Base-by-base conservation (phyloP, 2,888 invertebrate genomes). In the Caenorhabditis angaria region DNA sequence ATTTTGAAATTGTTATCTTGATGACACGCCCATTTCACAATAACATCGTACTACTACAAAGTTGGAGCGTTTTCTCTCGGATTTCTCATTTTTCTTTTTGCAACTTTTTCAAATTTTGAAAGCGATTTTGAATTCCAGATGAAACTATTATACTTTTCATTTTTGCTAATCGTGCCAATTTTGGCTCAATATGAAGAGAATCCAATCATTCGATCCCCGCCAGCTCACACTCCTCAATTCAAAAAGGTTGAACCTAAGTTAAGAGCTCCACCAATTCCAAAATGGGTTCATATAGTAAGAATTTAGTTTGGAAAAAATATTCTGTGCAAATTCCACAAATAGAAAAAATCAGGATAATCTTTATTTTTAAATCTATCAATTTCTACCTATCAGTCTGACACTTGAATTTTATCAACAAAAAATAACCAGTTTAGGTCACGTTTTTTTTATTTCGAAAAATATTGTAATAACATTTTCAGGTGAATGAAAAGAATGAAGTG, bases 221-320 rank as follows among this genome's bases (percentile, higher is more conserved):
- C 62, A 27, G 54, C 62, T 1, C 22, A 14, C 22, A 54, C 8
- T 2, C 61, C 61, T 2, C 8, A 27, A 29, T 3, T 12, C 18
- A 20, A 22, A 12, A 8, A 47, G n/a, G 48, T 28, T 12, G 25
- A 25, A 29, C 12, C 62, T 54, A 27, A 24, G n/a, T 25, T 55
- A n/a, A 8, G 62, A 29, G 62, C 54, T 22, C 62, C 62, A 18
- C 62, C 62, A 14, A 54, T 41, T n/a, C 62, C 62, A 18, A 54
- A 20, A 22, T 62, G 62, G 62, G 32, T 62, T 25, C 27, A 54
- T 20, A 32, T n/a, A n/a, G 62, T 62, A 47, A 58, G n/a, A 22
- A n/a, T n/a, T n/a, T n/a, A n/a, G n/a, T 58, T 14, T 47, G 22
- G 22, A 22, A 22, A 51, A 51, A 4, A 24, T 51, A 5, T 48